A percentile compares a stretch with the other conserved stretches of the same genome.
These are phyloP conservation scores for Holothuria glaberrima DNA, from an alignment of 35 echinoderm and acorn worm species.

Conservation along the genomic window DNA sequence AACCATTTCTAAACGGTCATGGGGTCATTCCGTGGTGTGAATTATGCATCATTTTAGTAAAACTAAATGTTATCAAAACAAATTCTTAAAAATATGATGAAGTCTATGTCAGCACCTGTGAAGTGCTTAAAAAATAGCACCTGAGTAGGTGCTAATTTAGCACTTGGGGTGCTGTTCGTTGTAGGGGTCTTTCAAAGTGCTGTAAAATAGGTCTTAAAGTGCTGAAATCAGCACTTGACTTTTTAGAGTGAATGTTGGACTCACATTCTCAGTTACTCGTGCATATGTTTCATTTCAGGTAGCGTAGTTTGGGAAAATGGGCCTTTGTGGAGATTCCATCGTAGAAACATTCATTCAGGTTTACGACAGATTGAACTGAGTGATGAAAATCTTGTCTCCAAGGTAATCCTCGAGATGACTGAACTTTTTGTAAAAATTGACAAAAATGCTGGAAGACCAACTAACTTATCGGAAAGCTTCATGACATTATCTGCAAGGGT, in stretches of 20 bases:
- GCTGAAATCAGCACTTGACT: too few relatives aligned
- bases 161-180: too few relatives aligned
- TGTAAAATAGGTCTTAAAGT: too few relatives aligned
- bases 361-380: constrained; percentile 13
- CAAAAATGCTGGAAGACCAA: neutral
- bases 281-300: neutral
- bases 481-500: constrained; percentile 14
- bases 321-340: constrained; percentile 15
- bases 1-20: too few relatives aligned
- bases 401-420: neutral
- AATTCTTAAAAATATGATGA: too few relatives aligned
- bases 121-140: too few relatives aligned
- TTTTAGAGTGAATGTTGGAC: neutral
- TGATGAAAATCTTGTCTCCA: constrained; percentile 9
- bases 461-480: constrained; percentile 2
- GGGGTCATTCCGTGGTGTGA: too few relatives aligned
- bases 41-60: too few relatives aligned
- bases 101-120: too few relatives aligned
- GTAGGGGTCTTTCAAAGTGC: too few relatives aligned
- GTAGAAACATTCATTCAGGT: constrained; percentile 12
- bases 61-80: neutral
- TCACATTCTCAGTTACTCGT: neutral
- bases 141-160: too few relatives aligned
- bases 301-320: constrained; percentile 51
- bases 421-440: constrained; percentile 31